These are phyloP conservation scores for Carollia perspicillata DNA, from an alignment of 2,113 vertebrate genomes.

Conservation along the genomic window DNA sequence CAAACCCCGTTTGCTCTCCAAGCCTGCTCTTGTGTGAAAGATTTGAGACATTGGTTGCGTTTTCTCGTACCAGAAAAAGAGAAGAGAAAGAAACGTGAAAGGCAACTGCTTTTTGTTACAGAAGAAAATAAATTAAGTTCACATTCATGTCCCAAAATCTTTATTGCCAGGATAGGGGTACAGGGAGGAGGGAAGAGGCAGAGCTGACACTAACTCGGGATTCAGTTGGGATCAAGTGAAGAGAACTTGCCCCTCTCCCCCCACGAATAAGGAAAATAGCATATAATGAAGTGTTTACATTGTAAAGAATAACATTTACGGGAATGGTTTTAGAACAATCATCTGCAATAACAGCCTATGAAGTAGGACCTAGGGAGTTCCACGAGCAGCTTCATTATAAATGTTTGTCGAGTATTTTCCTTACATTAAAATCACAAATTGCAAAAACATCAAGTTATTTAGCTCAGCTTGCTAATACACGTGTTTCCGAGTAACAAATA, in stretches of 20 bases:
- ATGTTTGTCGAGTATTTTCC: not conserved
- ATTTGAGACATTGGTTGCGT: not conserved
- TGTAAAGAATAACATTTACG: not conserved
- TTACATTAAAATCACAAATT: constrained; percentile 17
- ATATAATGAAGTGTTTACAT: not conserved
- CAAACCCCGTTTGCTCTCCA: too few relatives aligned
- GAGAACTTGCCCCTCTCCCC: not conserved
- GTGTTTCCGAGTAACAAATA: not conserved
- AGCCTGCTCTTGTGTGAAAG: not conserved
- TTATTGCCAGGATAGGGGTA: not conserved
- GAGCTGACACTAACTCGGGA: not conserved
- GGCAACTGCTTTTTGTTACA: not conserved
- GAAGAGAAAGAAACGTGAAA: not conserved
- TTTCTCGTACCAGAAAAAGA: not conserved
- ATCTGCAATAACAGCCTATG: not conserved
- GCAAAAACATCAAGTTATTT: not conserved
- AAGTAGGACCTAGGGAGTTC: not conserved
- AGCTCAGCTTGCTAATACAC: not conserved
- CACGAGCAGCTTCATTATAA: not conserved
- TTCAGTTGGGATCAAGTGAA: not conserved
- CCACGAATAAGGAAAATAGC: not conserved
- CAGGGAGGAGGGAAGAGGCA: not conserved
- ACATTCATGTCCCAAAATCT: not conserved
- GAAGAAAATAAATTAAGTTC: not conserved
- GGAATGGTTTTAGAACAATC: not conserved